Evolutionary conservation across 2,888 invertebrate species (phyloP).

Genomic region (Eupithecia centaureata): DNA sequence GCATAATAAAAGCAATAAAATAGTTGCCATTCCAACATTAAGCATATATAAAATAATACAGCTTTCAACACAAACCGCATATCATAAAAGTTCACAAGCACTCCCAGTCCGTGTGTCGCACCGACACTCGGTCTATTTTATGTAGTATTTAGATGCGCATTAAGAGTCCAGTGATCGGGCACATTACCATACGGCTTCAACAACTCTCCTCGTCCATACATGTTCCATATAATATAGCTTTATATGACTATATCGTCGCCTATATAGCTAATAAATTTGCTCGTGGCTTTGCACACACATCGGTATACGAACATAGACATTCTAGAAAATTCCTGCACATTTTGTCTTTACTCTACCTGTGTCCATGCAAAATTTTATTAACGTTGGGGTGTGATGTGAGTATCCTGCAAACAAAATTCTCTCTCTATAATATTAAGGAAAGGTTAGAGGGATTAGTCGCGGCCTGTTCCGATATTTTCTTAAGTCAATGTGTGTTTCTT

Average conservation of each 20-base stretch:
- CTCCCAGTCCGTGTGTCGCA: conserved; percentile 48
- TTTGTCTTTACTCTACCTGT: neutral
- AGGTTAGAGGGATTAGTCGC: neutral
- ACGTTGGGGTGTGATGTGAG: neutral
- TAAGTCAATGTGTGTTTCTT: neutral
- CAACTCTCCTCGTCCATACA: conserved; percentile 15
- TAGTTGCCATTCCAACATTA: conserved; percentile 1
- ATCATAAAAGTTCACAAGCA: conserved; percentile 24
- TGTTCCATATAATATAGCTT: conserved; percentile 13
- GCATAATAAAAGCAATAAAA: neutral
- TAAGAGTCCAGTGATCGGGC: conserved; percentile 76
- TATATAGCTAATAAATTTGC: neutral
- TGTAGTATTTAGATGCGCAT: conserved; percentile 78
- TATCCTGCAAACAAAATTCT: neutral
- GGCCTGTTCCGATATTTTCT: neutral
- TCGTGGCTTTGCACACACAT: neutral
- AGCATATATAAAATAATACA: conserved; percentile 2
- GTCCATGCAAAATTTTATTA: neutral
- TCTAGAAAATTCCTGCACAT: neutral
- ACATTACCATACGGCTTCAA: conserved; percentile 73
- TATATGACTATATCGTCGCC: neutral
- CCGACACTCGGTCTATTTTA: conserved; percentile 62
- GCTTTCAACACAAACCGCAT: conserved; percentile 5
- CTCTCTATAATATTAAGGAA: neutral
- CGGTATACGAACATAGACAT: neutral